These are phyloP conservation scores for Phymorhynchus buccinoides DNA, from an alignment of 1,140 invertebrate species.

Conservation along the genomic window DNA sequence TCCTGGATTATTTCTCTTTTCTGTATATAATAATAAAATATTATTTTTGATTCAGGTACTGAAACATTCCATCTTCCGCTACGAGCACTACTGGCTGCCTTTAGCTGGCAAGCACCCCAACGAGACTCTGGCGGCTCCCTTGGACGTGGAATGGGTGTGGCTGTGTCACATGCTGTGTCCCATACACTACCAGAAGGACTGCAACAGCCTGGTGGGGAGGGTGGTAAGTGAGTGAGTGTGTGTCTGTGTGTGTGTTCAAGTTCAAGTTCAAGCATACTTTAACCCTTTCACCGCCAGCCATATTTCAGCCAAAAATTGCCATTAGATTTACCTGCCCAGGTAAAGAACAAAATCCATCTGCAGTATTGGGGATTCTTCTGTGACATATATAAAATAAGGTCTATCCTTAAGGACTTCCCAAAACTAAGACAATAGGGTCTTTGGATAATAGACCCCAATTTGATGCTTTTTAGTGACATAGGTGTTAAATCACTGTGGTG, in stretches of 20 bases:
- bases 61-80: conserved; percentile 71
- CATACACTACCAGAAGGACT: conserved; percentile 62
- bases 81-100: conserved; percentile 75
- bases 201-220: conserved; percentile 19
- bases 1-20: not conserved
- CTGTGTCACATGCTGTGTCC: conserved; percentile 75
- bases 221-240: conserved; percentile 23
- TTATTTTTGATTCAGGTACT: conserved; percentile 21
- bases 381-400: too few species aligned
- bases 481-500: too few species aligned
- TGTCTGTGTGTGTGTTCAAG: conserved; percentile 10
- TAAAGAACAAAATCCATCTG: too few species aligned
- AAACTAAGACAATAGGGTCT: too few species aligned
- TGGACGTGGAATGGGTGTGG: conserved; percentile 77
- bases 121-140: conserved; percentile 69
- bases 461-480: too few species aligned
- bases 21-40: not conserved
- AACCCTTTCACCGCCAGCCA: too few species aligned
- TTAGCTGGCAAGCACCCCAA: conserved; percentile 65
- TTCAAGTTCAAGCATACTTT: too few species aligned
- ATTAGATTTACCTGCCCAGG: too few species aligned
- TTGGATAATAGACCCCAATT: too few species aligned
- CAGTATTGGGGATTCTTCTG: too few species aligned
- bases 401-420: too few species aligned
- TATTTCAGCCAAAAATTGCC: too few species aligned